Evolutionary conservation across 2,888 invertebrate species (phyloP).

Genomic region (Limulus polyphemus): DNA sequence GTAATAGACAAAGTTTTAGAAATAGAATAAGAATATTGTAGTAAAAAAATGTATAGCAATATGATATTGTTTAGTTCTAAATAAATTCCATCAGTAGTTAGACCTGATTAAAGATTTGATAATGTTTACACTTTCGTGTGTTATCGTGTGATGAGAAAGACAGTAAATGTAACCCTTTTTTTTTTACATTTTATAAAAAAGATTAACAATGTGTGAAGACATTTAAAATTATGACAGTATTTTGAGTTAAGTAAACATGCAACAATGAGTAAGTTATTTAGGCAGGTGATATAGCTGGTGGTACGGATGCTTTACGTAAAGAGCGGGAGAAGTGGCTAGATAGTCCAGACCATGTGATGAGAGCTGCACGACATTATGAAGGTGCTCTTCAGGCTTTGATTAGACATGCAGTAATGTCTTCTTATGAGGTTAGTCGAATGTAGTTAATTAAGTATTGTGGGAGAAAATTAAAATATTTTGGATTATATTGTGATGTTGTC

Average conservation of each 20-base stretch:
- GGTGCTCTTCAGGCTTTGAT: constrained; percentile 42
- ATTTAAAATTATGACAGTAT: not conserved
- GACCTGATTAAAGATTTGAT: no score
- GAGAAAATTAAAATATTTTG: no score
- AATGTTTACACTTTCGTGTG: no score
- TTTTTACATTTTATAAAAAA: no score
- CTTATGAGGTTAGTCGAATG: constrained; percentile 31
- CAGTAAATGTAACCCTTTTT: no score
- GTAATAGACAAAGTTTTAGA: no score
- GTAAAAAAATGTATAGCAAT: no score
- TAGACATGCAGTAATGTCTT: constrained; percentile 38
- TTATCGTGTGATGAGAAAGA: no score
- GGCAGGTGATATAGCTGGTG: constrained; percentile 28
- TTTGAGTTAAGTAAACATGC: not conserved
- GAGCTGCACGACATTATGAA: constrained; percentile 44
- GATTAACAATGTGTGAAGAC: not conserved
- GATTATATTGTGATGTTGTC: no score
- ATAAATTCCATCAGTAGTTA: no score
- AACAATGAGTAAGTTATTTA: not conserved
- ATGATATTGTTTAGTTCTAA: no score
- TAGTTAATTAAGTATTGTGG: not conserved
- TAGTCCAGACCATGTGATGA: constrained; percentile 37
- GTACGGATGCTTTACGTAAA: constrained; percentile 32
- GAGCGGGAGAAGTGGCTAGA: constrained; percentile 36
- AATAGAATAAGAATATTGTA: no score